phyloP scores from a whole-genome alignment of 2,113 vertebrate species.

The Mobula birostris region DNA sequence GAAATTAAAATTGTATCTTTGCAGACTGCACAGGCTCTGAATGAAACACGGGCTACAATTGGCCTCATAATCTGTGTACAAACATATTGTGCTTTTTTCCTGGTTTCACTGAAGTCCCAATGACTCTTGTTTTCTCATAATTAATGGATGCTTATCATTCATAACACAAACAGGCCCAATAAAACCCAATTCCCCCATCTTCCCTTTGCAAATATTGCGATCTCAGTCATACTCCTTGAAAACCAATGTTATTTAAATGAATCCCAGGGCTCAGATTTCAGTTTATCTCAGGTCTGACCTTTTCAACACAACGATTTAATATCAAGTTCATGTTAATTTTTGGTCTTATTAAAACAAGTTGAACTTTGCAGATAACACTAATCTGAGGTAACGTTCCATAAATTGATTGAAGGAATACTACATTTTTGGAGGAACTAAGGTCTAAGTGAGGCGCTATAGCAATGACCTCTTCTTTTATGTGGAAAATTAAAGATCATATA shows the following conservation, averaged over 20 bases:
- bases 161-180: no score
- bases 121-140: not conserved
- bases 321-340: no score
- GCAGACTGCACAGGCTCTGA: no score
- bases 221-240: not conserved
- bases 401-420: not conserved
- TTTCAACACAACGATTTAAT: not conserved
- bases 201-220: no score
- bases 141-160: no score
- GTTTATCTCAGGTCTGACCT: not conserved
- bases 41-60: not conserved
- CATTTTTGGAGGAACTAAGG: not conserved
- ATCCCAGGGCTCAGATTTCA: not conserved
- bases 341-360: no score
- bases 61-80: not conserved
- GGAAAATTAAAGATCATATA: not conserved
- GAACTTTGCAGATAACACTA: no score
- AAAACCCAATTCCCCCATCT: no score
- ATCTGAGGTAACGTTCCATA: not conserved
- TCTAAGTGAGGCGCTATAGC: not conserved
- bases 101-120: not conserved
- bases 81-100: not conserved
- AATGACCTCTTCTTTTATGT: not conserved
- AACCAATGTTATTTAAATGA: not conserved
- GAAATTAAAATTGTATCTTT: no score